Conservation (phyloP, 2,888 invertebrate species). For the Brenthis ino region DNA sequence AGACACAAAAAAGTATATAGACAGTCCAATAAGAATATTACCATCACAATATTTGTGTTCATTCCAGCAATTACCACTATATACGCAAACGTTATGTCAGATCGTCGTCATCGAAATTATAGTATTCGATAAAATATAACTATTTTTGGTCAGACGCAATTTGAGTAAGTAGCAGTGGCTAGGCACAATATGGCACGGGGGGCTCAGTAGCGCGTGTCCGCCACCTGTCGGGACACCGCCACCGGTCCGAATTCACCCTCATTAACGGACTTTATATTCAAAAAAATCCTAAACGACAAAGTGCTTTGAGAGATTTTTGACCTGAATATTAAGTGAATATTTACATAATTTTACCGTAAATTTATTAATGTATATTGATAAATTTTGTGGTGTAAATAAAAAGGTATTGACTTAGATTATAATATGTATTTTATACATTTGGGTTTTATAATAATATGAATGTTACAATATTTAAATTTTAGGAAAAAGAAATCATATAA, state of each 20-base stretch:
- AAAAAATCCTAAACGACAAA: slow-evolving; percentile 62
- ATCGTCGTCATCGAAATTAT: slow-evolving; percentile 7
- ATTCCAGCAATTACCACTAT: too few species aligned
- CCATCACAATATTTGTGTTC: too few species aligned
- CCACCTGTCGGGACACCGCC: slow-evolving; percentile 70
- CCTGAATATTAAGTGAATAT: slow-evolving; percentile 24
- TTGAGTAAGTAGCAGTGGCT: slow-evolving; percentile 32
- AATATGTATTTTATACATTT: too few species aligned
- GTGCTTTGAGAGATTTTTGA: slow-evolving; percentile 24
- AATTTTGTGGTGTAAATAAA: neutral
- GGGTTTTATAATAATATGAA: too few species aligned
- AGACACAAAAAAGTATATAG: too few species aligned
- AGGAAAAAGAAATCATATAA: too few species aligned
- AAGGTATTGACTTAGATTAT: too few species aligned
- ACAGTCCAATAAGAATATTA: too few species aligned
- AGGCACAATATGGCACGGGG: slow-evolving; percentile 51
- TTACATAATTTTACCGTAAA: slow-evolving; percentile 18
- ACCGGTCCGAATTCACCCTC: slow-evolving; percentile 56
- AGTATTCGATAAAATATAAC: slow-evolving; percentile 15
- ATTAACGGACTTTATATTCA: slow-evolving; percentile 71
- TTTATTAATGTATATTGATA: neutral
- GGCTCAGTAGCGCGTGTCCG: slow-evolving; percentile 67
- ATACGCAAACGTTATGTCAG: neutral
- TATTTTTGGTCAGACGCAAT: slow-evolving; percentile 19
- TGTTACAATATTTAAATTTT: too few species aligned